A percentile compares a stretch with the other conserved stretches of the same genome.
Conservation (phyloP, 2,888 invertebrate species). For the Creontiades dilutus region DNA sequence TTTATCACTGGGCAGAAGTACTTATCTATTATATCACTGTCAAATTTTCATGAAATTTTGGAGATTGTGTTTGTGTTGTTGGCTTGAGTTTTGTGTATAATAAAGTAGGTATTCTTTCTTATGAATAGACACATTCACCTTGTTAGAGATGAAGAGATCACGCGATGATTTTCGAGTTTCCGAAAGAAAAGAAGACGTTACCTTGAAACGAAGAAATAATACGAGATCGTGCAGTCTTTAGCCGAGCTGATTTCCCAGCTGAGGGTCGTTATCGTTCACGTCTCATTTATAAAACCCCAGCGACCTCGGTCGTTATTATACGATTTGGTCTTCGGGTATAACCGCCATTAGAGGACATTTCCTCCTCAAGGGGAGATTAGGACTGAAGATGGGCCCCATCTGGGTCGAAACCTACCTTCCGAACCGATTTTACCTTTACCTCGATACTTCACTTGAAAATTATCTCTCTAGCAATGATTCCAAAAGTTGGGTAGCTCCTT, state of each 20-base stretch:
- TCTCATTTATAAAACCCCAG: neutral
- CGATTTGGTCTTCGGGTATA: neutral
- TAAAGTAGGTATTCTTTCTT: too few species aligned
- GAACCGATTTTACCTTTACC: too few species aligned
- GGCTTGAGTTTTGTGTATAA: too few species aligned
- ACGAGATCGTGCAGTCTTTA: neutral
- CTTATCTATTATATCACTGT: too few species aligned
- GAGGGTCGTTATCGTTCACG: conserved; percentile 5
- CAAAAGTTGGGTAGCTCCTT: too few species aligned
- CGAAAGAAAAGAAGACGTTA: neutral
- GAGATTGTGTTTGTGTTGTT: too few species aligned
- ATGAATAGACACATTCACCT: too few species aligned
- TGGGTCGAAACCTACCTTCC: neutral
- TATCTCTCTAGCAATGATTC: too few species aligned
- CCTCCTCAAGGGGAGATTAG: neutral
- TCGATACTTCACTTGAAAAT: too few species aligned
- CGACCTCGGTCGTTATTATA: conserved; percentile 17
- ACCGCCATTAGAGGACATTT: neutral
- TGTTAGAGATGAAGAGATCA: too few species aligned
- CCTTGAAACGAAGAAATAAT: neutral
- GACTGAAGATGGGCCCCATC: neutral
- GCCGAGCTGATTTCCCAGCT: conserved; percentile 15
- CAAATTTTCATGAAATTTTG: too few species aligned
- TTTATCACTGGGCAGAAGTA: too few species aligned
- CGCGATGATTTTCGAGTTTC: neutral